Evolutionary conservation across 2,888 invertebrate species (phyloP).

Genomic region (Notodonta ziczac): DNA sequence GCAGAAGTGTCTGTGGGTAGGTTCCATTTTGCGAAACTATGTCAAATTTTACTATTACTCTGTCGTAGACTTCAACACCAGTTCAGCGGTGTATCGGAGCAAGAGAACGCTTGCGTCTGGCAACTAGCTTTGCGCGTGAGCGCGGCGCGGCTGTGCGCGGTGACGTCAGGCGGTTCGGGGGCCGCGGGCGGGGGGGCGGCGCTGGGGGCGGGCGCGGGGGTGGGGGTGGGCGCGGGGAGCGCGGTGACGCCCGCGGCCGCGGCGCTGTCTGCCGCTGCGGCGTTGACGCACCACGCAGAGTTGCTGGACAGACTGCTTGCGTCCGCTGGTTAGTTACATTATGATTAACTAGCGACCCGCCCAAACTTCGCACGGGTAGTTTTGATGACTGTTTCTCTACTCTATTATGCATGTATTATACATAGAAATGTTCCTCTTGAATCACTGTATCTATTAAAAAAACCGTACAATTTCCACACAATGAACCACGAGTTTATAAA

Average conservation of each 20-base stretch:
- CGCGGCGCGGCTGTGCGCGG: constrained; percentile 91
- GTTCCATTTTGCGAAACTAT: too few species aligned
- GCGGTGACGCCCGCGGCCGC: constrained; percentile 83
- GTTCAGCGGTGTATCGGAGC: constrained; percentile 92
- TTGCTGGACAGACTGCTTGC: constrained; percentile 68
- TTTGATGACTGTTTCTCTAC: too few species aligned
- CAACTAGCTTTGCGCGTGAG: constrained; percentile 89
- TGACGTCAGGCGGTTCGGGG: constrained; percentile 63
- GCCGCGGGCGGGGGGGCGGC: constrained; percentile 80
- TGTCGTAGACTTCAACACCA: constrained; percentile 89
- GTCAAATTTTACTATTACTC: too few species aligned
- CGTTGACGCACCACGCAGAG: constrained; percentile 74
- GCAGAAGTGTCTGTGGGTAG: too few species aligned
- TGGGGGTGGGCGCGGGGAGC: constrained; percentile 86
- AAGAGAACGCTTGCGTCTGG: constrained; percentile 91
- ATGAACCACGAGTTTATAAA: too few species aligned
- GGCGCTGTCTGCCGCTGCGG: constrained; percentile 85
- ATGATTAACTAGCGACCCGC: too few species aligned
- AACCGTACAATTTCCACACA: too few species aligned
- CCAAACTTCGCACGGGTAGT: too few species aligned
- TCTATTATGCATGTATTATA: too few species aligned
- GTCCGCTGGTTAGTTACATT: constrained; percentile 55
- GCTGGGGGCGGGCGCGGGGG: constrained; percentile 80
- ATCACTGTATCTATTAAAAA: too few species aligned
- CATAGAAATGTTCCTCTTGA: too few species aligned